These are phyloP conservation scores for Antechinus flavipes DNA, from an alignment of 2,113 vertebrate genomes.

Conservation along the genomic window DNA sequence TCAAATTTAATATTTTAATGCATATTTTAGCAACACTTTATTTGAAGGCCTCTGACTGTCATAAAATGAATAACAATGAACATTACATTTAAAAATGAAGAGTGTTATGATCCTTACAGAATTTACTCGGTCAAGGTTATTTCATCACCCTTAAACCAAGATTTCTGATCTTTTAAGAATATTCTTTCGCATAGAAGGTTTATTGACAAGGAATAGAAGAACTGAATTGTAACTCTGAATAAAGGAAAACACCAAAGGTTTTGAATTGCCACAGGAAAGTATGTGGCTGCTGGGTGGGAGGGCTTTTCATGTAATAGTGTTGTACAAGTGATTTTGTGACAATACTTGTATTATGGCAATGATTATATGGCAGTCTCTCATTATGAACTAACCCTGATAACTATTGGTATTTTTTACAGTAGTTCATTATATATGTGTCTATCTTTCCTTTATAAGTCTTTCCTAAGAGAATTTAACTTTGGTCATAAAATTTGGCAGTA, in stretches of 20 bases:
- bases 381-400: not conserved
- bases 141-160: not conserved
- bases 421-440: not conserved
- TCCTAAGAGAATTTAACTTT: constrained; percentile 27
- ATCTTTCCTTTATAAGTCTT: constrained; percentile 7
- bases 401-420: not conserved
- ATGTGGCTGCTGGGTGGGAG: not conserved
- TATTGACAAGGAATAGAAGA: constrained; percentile 27
- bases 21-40: not conserved
- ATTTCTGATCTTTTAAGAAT: constrained; percentile 25
- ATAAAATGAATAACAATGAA: constrained; percentile 9
- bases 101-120: constrained; percentile 4
- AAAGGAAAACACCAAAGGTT: not conserved
- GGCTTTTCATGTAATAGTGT: constrained; percentile 6
- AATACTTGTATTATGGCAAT: not conserved
- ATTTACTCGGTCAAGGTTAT: constrained; percentile 13
- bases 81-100: not conserved
- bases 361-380: not conserved
- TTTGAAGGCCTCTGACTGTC: not conserved
- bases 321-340: not conserved
- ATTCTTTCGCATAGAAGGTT: constrained; percentile 30
- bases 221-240: not conserved
- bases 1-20: not conserved
- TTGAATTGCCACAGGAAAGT: constrained; percentile 14
- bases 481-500: not conserved